These are phyloP conservation scores for Mystacornis crossleyi DNA, from an alignment of 2,113 vertebrate species.

Conservation along the genomic window DNA sequence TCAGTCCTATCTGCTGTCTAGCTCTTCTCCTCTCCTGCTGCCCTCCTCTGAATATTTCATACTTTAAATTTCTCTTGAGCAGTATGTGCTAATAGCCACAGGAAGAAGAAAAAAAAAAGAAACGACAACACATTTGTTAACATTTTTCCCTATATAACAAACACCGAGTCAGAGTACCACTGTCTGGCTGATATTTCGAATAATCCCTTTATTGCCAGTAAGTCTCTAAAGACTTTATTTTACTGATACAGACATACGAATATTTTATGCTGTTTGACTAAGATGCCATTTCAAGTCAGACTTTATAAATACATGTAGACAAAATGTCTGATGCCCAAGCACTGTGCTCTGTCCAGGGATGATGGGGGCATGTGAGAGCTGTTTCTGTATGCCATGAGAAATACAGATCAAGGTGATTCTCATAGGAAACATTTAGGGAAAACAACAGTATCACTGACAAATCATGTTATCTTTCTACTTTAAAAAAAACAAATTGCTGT, in stretches of 20 bases:
- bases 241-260: not conserved
- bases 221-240: not conserved
- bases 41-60: not conserved
- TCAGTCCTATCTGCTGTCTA: not conserved
- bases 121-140: not conserved
- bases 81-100: not conserved
- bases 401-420: not conserved
- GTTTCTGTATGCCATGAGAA: not conserved
- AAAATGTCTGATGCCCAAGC: not conserved
- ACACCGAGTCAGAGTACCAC: not conserved
- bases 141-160: not conserved
- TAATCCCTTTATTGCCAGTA: not conserved
- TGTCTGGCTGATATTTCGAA: not conserved
- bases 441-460: not conserved
- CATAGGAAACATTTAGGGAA: not conserved
- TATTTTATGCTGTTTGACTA: not conserved
- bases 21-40: not conserved
- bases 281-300: not conserved
- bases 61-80: not conserved
- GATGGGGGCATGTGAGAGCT: fast-evolving
- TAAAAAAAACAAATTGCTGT: not conserved
- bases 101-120: not conserved
- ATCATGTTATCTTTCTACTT: not conserved
- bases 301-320: not conserved
- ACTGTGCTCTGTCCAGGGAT: not conserved